phyloP scores from a whole-genome alignment of 2,888 invertebrate genomes.

The Polymixis flavicincta region DNA sequence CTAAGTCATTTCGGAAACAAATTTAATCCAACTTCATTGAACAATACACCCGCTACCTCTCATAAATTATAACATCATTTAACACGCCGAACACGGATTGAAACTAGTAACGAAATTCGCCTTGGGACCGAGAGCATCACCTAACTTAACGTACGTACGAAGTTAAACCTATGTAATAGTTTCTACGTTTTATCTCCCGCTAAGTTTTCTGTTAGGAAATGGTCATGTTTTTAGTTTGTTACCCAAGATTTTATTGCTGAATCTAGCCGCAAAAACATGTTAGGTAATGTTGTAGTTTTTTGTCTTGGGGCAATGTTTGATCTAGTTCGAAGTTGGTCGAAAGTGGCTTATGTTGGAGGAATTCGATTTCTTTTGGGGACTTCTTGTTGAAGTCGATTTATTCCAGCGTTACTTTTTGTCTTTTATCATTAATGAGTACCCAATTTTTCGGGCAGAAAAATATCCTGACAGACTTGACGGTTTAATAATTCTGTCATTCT shows the following conservation, averaged over 20 bases:
- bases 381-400: background rate
- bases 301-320: conserved; percentile 18
- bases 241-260: conserved; percentile 52
- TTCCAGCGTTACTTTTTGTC: background rate
- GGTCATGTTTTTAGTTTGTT: conserved; percentile 58
- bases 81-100: conserved; percentile 60
- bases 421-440: background rate
- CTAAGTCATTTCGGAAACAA: background rate
- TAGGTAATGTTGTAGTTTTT: conserved; percentile 37
- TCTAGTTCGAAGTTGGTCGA: conserved; percentile 12
- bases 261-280: conserved; percentile 31
- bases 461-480: background rate
- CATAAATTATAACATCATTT: conserved; percentile 32
- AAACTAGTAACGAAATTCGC: conserved; percentile 66
- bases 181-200: conserved; percentile 67
- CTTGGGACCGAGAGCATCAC: conserved; percentile 61
- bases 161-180: conserved; percentile 70
- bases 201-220: conserved; percentile 60
- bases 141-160: conserved; percentile 64
- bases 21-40: conserved; percentile 9
- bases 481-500: background rate
- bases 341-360: background rate
- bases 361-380: background rate
- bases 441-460: background rate
- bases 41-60: conserved; percentile 40